A percentile compares a stretch with the other conserved stretches of the same genome.
Conservation (phyloP, 1,140 invertebrate species). For the Trichonephila inaurata region DNA sequence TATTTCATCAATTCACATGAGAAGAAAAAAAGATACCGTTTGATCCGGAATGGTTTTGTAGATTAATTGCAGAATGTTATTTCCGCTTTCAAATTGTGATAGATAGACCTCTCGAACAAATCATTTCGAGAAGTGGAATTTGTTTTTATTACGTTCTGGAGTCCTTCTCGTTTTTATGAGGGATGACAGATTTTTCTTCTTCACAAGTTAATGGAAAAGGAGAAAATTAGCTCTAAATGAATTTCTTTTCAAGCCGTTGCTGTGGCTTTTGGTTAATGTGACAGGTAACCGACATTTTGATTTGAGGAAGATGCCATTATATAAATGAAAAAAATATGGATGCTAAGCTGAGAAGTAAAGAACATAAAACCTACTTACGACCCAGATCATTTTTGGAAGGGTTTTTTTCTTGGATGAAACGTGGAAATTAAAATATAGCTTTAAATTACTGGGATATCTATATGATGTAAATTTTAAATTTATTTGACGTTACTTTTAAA, state of each 20-base stretch:
- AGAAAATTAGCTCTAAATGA: constrained; percentile 63
- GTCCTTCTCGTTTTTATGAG: constrained; percentile 47
- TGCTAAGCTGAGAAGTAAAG: too few relatives aligned
- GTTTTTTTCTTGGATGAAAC: too few relatives aligned
- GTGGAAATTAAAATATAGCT: too few relatives aligned
- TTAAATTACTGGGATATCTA: too few relatives aligned
- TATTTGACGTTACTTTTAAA: too few relatives aligned
- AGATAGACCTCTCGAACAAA: constrained; percentile 58
- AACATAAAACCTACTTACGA: too few relatives aligned
- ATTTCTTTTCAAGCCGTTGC: not conserved
- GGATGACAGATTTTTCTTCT: constrained; percentile 25
- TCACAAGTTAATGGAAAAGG: constrained; percentile 38
- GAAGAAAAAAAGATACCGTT: not conserved
- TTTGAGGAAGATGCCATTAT: not conserved
- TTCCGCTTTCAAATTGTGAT: constrained; percentile 46
- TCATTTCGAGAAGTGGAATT: constrained; percentile 61
- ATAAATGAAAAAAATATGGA: too few relatives aligned
- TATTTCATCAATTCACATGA: not conserved
- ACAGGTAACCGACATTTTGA: constrained; percentile 45
- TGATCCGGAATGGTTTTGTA: not conserved
- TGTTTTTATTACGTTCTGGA: constrained; percentile 50
- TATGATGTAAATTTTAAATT: too few relatives aligned
- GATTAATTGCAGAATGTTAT: not conserved
- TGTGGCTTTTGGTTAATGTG: not conserved
- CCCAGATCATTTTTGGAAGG: too few relatives aligned